phyloP scores from a whole-genome alignment of 2,113 vertebrate species.

The Microcebus tavaratra region DNA sequence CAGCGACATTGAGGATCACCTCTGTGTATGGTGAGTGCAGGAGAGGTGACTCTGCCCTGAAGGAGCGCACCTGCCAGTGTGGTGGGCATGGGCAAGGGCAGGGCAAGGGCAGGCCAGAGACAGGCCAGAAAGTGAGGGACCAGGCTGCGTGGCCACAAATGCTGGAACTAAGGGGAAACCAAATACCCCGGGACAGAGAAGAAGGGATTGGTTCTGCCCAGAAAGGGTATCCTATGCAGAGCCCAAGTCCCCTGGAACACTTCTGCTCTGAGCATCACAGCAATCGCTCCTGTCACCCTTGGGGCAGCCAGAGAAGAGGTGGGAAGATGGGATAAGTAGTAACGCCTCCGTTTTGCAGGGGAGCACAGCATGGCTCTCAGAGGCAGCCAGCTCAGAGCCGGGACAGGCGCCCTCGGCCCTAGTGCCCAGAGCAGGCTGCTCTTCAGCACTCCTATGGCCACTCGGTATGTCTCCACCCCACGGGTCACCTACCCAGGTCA shows the following conservation, averaged over 20 bases:
- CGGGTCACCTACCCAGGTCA: background rate
- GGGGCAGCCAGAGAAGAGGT: background rate
- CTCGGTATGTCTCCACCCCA: background rate
- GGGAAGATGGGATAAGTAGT: background rate
- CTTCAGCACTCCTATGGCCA: background rate
- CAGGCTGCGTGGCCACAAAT: background rate
- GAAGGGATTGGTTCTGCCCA: background rate
- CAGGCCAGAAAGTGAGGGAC: background rate
- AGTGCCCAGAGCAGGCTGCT: background rate
- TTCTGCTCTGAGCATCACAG: background rate
- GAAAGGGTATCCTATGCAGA: background rate
- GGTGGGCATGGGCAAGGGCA: background rate
- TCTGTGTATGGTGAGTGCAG: background rate
- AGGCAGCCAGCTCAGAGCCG: rapidly evolving
- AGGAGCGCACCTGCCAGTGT: background rate
- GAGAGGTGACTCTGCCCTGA: background rate
- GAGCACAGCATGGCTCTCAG: too few relatives aligned
- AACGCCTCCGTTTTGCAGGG: too few relatives aligned
- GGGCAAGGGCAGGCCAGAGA: background rate
- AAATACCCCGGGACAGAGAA: background rate
- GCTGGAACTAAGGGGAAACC: background rate
- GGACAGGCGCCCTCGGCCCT: background rate
- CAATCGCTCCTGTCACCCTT: background rate
- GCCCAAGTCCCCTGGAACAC: background rate
- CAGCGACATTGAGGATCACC: background rate